These are phyloP conservation scores for Gallinago paraguaiae DNA, from an alignment of 2,113 vertebrate genomes.

Conservation along the genomic window DNA sequence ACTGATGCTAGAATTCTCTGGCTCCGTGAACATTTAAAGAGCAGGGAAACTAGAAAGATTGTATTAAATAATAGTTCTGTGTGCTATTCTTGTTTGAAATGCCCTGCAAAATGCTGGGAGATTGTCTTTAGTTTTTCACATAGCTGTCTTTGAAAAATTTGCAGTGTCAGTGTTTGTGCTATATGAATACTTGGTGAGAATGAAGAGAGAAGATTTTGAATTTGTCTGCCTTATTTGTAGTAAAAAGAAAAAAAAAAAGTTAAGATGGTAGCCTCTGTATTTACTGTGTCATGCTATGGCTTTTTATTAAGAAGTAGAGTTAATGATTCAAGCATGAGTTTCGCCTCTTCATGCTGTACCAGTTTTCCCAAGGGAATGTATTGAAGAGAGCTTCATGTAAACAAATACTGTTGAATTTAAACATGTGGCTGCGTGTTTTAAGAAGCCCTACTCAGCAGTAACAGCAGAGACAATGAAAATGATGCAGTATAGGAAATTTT, in stretches of 20 bases:
- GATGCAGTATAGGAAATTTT: background rate
- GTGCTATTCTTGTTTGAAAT: background rate
- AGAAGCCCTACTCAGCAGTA: background rate
- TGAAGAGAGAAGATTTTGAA: background rate
- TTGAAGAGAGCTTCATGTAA: background rate
- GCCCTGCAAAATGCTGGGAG: background rate
- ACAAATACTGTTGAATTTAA: background rate
- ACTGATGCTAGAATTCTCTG: background rate
- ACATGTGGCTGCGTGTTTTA: background rate
- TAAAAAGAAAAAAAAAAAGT: background rate
- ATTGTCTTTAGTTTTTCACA: background rate
- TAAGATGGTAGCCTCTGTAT: background rate
- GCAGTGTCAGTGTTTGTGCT: background rate
- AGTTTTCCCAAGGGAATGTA: background rate
- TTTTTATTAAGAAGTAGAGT: conserved; percentile 12
- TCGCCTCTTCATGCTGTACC: background rate
- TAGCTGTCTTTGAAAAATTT: background rate
- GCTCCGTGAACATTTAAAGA: background rate
- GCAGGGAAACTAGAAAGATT: background rate
- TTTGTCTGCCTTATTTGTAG: background rate
- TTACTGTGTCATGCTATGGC: background rate
- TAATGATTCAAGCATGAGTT: conserved; percentile 15
- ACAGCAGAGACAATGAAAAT: background rate
- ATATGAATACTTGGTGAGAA: background rate
- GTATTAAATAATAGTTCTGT: background rate